These are phyloP conservation scores for Suricata suricatta DNA, from an alignment of 2,113 vertebrate species.

Conservation along the genomic window DNA sequence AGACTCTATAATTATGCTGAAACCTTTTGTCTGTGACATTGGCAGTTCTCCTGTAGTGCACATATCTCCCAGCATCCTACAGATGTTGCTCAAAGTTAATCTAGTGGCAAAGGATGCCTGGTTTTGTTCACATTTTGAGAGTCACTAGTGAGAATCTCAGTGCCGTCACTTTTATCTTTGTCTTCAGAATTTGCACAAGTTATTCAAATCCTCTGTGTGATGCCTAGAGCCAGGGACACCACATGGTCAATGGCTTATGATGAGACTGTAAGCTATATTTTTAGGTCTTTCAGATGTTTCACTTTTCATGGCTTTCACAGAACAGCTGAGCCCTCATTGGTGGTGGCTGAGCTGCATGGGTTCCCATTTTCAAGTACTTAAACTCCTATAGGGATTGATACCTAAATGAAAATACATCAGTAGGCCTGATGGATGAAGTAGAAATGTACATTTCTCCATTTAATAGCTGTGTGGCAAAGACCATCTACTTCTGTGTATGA, in stretches of 20 bases:
- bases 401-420: constrained; percentile 68
- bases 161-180: constrained; percentile 43
- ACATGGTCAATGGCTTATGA: constrained; percentile 54
- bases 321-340: constrained; percentile 64
- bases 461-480: constrained; percentile 59
- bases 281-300: constrained; percentile 63
- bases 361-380: constrained; percentile 73
- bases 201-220: constrained; percentile 57
- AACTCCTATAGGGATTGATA: constrained; percentile 69
- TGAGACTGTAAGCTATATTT: constrained; percentile 36
- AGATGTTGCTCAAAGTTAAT: constrained; percentile 65
- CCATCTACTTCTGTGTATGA: constrained; percentile 57
- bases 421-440: constrained; percentile 61
- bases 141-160: constrained; percentile 44
- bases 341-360: constrained; percentile 48
- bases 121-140: constrained; percentile 61
- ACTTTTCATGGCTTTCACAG: constrained; percentile 58
- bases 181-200: constrained; percentile 36
- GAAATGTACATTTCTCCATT: constrained; percentile 65
- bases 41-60: constrained; percentile 40
- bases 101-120: background rate
- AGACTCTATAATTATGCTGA: constrained; percentile 52
- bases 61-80: constrained; percentile 37
- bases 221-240: background rate
- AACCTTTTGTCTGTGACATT: constrained; percentile 66